Evolutionary conservation across 2,888 invertebrate species (phyloP), one percentile per base, ranked within the genome.

Genomic region (Polietes domitor): DNA sequence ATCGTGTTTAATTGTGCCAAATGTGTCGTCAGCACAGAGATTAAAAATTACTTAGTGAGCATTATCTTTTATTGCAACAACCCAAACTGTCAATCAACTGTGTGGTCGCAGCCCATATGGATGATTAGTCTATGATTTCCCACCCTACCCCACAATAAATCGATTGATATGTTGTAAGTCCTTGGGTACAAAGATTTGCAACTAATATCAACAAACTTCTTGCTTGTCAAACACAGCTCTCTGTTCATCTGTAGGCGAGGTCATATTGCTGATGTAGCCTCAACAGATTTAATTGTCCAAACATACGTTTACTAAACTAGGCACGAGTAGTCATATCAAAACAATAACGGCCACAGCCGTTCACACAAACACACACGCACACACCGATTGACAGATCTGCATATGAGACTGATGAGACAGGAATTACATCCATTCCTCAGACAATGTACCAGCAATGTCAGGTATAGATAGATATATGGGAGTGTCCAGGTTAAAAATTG

Each of bases 201-300:
- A 61, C 61, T 4, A 15, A 61, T 24, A 32, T 10, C 17, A 26
- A 61, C 61, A 61, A 61, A 24, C 32, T 15, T n/a, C 28, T 61
- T 1, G n/a, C n/a, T 28, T n/a, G 15, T 6, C 32, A 61, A 61
- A 61, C 32, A 61, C 7, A 3, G 15, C 6, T 7, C 37, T 37
- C 37, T 10, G 37, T 37, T n/a, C n/a, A 61, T 6, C n/a, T 1
- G n/a, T 0, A 26, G 61, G 12, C 61, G 32, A 26, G 61, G 26
- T 61, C 28, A 28, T 28, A 32, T 28, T 28, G 32, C 21, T 55
- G 6, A 3, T 4, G 55, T 21, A 55, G 19, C 61, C 28, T 61
- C 61, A 61, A 32, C 61, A 61, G 61, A 61, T 61, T 61, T 61
- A 61, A 61, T 61, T 61, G 61, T 61, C 61, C 61, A 61, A 61